Evolutionary conservation across 1,140 invertebrate species (phyloP).

Genomic region (Proales similis): DNA sequence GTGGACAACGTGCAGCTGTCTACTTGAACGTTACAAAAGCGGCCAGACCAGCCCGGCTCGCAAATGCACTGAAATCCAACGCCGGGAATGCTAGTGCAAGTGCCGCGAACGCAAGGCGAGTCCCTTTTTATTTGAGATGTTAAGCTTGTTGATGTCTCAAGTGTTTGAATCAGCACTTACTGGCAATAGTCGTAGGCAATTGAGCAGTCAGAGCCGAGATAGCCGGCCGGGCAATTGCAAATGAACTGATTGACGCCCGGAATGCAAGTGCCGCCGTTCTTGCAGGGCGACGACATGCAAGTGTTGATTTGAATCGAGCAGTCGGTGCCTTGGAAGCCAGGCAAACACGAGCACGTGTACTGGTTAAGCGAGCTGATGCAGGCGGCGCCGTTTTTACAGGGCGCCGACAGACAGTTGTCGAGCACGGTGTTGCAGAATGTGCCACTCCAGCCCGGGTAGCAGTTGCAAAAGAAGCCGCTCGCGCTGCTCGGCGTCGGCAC

Average conservation of each 20-base stretch:
- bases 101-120: conserved; percentile 23
- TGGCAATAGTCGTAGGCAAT: conserved; percentile 18
- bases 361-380: conserved; percentile 64
- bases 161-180: neutral
- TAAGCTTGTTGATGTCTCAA: neutral
- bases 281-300: conserved; percentile 39
- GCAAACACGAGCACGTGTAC: conserved; percentile 74
- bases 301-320: conserved; percentile 39
- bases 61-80: conserved; percentile 61
- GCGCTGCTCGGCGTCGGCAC: neutral
- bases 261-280: conserved; percentile 39
- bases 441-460: conserved; percentile 30
- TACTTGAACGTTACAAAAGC: conserved; percentile 41
- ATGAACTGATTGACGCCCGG: conserved; percentile 7
- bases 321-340: conserved; percentile 68
- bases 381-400: conserved; percentile 73
- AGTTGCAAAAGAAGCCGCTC: neutral
- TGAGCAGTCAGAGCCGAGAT: conserved; percentile 39
- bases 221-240: conserved; percentile 17
- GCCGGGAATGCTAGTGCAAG: conserved; percentile 19
- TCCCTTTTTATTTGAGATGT: neutral
- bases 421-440: neutral
- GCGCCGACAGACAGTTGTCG: conserved; percentile 44
- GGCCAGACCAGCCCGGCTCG: conserved; percentile 49
- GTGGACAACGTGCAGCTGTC: conserved; percentile 42